Conservation (phyloP, 2,113 vertebrate genomes). For the Carettochelys insculpta region DNA sequence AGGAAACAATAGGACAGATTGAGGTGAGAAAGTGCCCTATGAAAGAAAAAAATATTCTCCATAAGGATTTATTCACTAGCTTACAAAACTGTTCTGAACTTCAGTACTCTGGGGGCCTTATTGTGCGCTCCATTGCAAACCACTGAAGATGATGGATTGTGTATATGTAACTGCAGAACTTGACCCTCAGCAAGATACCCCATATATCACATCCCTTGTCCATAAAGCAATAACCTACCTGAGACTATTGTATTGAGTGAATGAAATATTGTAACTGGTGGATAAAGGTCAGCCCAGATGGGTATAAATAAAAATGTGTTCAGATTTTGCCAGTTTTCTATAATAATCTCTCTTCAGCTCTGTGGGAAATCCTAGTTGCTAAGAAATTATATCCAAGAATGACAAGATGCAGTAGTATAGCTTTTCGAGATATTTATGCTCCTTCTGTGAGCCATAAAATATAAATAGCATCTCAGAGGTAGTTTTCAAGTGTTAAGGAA, state of each 20-base stretch:
- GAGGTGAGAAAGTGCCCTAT: conserved; percentile 80
- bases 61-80: background rate
- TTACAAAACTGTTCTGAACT: background rate
- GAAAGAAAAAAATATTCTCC: background rate
- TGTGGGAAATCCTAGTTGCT: background rate
- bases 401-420: conserved; percentile 14
- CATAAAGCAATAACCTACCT: background rate
- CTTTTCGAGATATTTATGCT: background rate
- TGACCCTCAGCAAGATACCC: background rate
- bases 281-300: background rate
- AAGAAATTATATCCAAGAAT: rapidly evolving
- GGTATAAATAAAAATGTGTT: background rate
- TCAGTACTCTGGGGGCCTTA: rapidly evolving
- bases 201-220: background rate
- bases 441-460: background rate
- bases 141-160: background rate
- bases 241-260: background rate
- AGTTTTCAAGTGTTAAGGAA: background rate
- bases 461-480: background rate
- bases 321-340: background rate
- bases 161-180: background rate
- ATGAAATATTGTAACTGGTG: background rate
- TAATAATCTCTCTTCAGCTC: background rate
- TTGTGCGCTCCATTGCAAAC: background rate
- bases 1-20: conserved; percentile 95